Evolutionary conservation across 2,113 vertebrate genomes (phyloP), one percentile per base, ranked within the genome.

Genomic region (Phylloscopus trochilus): DNA sequence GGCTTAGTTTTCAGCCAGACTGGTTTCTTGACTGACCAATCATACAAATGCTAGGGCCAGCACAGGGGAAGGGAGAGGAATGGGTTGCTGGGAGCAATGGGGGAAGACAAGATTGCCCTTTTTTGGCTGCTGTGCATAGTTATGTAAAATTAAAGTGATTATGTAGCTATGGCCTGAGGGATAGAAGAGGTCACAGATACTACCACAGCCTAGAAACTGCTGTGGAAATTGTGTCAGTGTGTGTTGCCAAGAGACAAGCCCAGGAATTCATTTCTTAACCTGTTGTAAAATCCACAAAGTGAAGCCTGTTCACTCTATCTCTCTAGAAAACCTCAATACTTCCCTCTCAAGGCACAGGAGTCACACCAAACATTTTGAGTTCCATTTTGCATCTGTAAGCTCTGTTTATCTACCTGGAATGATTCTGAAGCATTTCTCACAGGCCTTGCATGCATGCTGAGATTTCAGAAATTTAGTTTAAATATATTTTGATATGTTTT

Each of bases 71-170:
- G 39, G 68, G 81, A 89, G 27, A 77, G 69, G 89, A 93, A 93
- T 28, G 49, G 72, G 73, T 44, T 87, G 89, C 80, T 90, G 73
- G 31, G 76, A 88, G 83, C 89, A 72, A 44, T 78, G n/a, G 77
- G 55, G n/a, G 87, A 93, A 89, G 73, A 56, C 69, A 92, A 89
- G 74, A 66, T 46, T 87, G 66, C 51, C 70, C 86, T 90, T 95
- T 95, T 87, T 89, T 92, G 89, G 92, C 92, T 89, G 76, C 69
- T 89, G 73, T 78, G 94, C 86, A 94, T 89, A 87, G 92, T 94
- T 96, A 94, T 24, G 60, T 84, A 94, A 97, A 97, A 96, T 96
- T 95, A 91, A 95, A 94, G 91, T 91, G 89, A 96, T 96, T 95
- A 95, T 78, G 89, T 94, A 95, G 94, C 91, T 89, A 87, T 75